Evolutionary conservation across 2,797 vertebrate genomes (phyloP).

Genomic region (Pempheris klunzingeri): DNA sequence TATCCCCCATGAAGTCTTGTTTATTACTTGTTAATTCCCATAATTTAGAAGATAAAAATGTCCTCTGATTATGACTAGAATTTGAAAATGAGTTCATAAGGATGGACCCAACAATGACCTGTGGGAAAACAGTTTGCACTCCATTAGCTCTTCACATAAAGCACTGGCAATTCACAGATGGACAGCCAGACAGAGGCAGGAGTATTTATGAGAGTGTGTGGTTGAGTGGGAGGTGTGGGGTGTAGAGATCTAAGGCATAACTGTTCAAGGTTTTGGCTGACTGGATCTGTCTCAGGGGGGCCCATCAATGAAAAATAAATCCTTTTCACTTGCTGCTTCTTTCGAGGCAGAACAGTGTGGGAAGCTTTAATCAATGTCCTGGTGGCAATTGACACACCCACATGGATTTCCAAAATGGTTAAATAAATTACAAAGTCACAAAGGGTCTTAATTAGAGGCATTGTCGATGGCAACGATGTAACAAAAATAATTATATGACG

Average conservation of each 20-base stretch:
- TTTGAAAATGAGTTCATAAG: not conserved
- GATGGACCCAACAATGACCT: constrained; percentile 3
- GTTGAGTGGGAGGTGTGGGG: constrained; percentile 13
- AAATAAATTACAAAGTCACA: constrained; percentile 76
- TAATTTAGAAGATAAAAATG: not conserved
- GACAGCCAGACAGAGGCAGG: not conserved
- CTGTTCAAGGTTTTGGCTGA: constrained; percentile 55
- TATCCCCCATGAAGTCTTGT: not conserved
- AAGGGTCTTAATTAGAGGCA: constrained; percentile 60
- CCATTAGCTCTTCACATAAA: constrained; percentile 26
- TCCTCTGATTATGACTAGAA: not conserved
- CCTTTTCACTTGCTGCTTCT: constrained; percentile 60
- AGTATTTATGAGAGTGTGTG: constrained; percentile 12
- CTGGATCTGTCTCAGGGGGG: constrained; percentile 54
- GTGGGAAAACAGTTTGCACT: constrained; percentile 2
- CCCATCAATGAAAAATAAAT: constrained; percentile 70
- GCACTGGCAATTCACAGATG: constrained; percentile 21
- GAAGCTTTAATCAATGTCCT: constrained; percentile 79
- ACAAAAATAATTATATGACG: constrained; percentile 72
- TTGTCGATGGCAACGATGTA: constrained; percentile 68
- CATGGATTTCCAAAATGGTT: constrained; percentile 75
- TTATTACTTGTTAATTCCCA: not conserved
- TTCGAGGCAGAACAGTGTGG: constrained; percentile 67
- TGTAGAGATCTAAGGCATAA: constrained; percentile 56
- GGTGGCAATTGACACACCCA: constrained; percentile 75